Percentiles rank a stretch among this genome's conserved stretches.
phyloP scores from a whole-genome alignment of 1,140 invertebrate species.

The Hylaeus volcanicus region DNA sequence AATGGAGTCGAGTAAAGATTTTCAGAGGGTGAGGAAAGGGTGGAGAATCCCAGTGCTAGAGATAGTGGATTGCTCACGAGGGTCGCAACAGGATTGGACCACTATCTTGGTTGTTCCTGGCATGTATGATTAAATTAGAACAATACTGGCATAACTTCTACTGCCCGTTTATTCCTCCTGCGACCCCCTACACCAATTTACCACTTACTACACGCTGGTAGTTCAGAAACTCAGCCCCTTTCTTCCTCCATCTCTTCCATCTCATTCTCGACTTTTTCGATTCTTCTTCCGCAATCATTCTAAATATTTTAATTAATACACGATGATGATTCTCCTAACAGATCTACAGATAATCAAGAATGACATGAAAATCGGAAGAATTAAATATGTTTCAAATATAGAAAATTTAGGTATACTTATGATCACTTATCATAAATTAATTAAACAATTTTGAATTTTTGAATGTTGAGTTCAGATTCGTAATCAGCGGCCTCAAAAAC shows the following conservation, averaged over 20 bases:
- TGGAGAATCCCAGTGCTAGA: conserved; percentile 43
- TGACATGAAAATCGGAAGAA: too few species aligned
- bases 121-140: conserved; percentile 77
- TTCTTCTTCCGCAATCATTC: not conserved
- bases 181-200: conserved; percentile 52
- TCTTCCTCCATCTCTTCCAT: too few species aligned
- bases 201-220: conserved; percentile 62
- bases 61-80: conserved; percentile 40
- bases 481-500: too few species aligned
- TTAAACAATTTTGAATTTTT: too few species aligned
- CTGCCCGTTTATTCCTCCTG: conserved; percentile 31
- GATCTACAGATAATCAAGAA: too few species aligned
- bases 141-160: conserved; percentile 74
- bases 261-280: not conserved
- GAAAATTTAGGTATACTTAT: too few species aligned
- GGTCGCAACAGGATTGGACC: conserved; percentile 56
- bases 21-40: not conserved
- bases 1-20: not conserved
- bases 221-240: conserved; percentile 55
- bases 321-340: too few species aligned
- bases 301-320: not conserved
- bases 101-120: conserved; percentile 67
- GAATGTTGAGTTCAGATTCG: too few species aligned
- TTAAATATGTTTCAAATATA: too few species aligned
- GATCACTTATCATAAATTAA: too few species aligned